phyloP scores from a whole-genome alignment of 2,797 vertebrate genomes.

The Octomys mimax region DNA sequence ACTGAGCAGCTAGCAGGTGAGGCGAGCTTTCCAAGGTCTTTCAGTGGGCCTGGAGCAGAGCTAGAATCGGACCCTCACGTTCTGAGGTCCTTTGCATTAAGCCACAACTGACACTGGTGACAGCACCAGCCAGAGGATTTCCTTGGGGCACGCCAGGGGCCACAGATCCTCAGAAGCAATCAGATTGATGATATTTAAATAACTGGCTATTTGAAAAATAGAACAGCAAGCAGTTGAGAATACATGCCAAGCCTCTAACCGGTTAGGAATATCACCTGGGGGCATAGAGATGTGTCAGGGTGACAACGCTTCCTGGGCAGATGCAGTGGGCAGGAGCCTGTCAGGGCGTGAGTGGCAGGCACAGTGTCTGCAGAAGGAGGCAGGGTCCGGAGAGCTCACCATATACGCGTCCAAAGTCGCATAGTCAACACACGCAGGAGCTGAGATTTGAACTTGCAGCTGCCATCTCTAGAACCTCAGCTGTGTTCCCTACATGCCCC shows the following conservation, averaged over 20 bases:
- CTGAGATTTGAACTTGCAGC: background rate
- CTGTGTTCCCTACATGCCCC: background rate
- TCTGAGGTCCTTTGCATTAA: background rate
- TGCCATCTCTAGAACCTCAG: background rate
- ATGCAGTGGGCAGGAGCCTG: background rate
- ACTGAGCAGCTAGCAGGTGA: background rate
- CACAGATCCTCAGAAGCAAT: conserved; percentile 31
- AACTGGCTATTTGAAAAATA: conserved; percentile 71
- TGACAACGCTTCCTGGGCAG: conserved; percentile 58
- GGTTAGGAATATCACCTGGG: conserved; percentile 63
- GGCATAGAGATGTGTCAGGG: conserved; percentile 57
- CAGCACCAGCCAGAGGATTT: background rate
- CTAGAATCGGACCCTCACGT: background rate
- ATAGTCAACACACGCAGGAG: background rate
- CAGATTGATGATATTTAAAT: conserved; percentile 66
- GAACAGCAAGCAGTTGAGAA: conserved; percentile 68
- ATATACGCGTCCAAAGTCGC: background rate
- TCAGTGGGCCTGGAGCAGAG: background rate
- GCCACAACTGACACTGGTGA: background rate
- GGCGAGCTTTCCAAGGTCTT: background rate
- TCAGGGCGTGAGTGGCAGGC: background rate
- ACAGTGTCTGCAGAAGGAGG: accelerated
- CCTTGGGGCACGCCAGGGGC: background rate
- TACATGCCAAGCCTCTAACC: conserved; percentile 76
- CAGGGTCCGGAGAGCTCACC: background rate